These are phyloP conservation scores for Xylota segnis DNA, from an alignment of 2,888 invertebrate species.

Conservation along the genomic window DNA sequence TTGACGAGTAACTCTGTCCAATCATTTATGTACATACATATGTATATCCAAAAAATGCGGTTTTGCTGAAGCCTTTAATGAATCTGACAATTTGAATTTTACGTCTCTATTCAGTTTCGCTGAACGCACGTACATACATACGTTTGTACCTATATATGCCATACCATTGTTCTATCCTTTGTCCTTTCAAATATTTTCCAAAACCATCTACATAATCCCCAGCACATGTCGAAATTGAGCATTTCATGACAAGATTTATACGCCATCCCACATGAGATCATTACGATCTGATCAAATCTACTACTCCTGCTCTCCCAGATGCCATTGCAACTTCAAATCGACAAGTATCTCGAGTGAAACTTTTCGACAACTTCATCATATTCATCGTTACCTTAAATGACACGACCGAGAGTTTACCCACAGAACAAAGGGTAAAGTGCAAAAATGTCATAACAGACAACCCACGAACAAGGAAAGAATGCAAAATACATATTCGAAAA, in stretches of 20 bases:
- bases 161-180: no score
- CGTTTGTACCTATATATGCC: no score
- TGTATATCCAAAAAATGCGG: no score
- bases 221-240: neutral
- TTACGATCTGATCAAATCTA: neutral
- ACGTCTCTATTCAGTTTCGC: no score
- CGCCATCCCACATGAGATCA: neutral
- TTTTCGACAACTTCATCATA: slow-evolving; percentile 16
- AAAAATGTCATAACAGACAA: neutral
- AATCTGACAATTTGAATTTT: no score
- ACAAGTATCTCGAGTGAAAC: slow-evolving; percentile 8
- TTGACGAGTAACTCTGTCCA: no score
- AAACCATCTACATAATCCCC: neutral
- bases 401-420: neutral
- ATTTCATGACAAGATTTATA: neutral
- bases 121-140: no score
- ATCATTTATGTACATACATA: no score
- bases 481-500: slow-evolving; percentile 3
- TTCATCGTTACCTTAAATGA: slow-evolving; percentile 5
- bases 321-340: slow-evolving; percentile 15
- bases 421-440: neutral
- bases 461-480: neutral
- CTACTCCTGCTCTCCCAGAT: neutral
- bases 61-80: no score
- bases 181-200: neutral